Conservation (phyloP, 1,140 invertebrate species). For the Cataglyphis hispanica region DNA sequence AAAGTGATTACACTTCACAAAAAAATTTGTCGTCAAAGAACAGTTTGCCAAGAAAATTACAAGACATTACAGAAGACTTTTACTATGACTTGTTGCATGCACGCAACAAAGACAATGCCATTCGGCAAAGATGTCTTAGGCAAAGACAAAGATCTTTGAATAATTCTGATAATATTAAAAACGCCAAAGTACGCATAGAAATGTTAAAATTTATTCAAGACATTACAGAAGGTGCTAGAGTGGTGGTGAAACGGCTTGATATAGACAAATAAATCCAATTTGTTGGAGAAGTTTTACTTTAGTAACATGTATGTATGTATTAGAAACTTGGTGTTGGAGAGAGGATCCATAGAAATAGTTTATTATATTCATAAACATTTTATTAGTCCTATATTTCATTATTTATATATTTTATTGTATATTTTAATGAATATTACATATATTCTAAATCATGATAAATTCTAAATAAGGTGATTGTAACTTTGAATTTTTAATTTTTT, state of each 20-base stretch:
- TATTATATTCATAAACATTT: not conserved
- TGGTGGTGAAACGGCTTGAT: constrained; percentile 81
- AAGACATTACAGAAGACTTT: constrained; percentile 66
- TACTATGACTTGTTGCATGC: constrained; percentile 52
- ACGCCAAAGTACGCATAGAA: constrained; percentile 70
- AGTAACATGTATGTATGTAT: constrained; percentile 46
- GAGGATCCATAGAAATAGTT: not conserved
- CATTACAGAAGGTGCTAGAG: constrained; percentile 80
- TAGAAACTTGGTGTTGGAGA: constrained; percentile 35
- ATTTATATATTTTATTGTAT: not conserved
- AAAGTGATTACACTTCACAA: constrained; percentile 4
- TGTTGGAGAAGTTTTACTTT: constrained; percentile 66
- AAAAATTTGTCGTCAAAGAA: not conserved
- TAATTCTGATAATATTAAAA: constrained; percentile 12
- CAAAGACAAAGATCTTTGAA: constrained; percentile 32
- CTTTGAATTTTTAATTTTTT: not conserved
- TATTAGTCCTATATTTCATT: too few relatives aligned
- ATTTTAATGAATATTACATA: not conserved
- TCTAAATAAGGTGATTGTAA: not conserved
- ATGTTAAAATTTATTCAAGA: constrained; percentile 83
- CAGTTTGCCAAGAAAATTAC: constrained; percentile 44
- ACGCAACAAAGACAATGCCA: constrained; percentile 50
- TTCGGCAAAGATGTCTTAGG: constrained; percentile 44
- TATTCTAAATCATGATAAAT: not conserved
- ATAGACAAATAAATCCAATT: constrained; percentile 74